phyloP scores from a whole-genome alignment of 2,113 vertebrate species.

The Calyptomena viridis region DNA sequence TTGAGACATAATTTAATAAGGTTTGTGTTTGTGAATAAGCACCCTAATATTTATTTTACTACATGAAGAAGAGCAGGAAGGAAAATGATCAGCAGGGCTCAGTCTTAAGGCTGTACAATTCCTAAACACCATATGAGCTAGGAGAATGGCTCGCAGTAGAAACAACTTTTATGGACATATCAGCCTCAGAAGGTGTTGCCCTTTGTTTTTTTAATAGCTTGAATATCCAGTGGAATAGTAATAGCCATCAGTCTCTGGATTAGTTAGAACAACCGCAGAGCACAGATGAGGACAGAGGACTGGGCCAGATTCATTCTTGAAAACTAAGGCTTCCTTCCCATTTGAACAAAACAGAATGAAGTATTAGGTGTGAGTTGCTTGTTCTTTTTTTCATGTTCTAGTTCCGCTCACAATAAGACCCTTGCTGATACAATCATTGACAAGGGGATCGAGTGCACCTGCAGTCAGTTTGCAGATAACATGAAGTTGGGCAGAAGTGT shows the following conservation, averaged over 20 bases:
- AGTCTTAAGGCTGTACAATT: not conserved
- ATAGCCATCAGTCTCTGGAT: not conserved
- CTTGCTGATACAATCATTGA: not conserved
- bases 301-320: not conserved
- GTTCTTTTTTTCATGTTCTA: not conserved
- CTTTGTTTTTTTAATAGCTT: not conserved
- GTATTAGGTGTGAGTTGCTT: not conserved
- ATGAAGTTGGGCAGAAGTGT: not conserved
- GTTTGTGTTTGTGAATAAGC: not conserved
- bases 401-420: not conserved
- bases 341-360: not conserved
- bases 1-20: not conserved
- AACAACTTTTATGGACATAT: not conserved
- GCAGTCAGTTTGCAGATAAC: not conserved
- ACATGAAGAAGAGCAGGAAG: not conserved
- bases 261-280: not conserved
- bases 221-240: not conserved
- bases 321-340: not conserved
- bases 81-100: not conserved
- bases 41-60: not conserved
- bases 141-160: not conserved
- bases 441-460: accelerated
- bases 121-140: not conserved
- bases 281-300: not conserved
- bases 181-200: not conserved